Evolutionary conservation across 2,113 vertebrate species (phyloP).

Genomic region (Chamaetylas fuelleborni): DNA sequence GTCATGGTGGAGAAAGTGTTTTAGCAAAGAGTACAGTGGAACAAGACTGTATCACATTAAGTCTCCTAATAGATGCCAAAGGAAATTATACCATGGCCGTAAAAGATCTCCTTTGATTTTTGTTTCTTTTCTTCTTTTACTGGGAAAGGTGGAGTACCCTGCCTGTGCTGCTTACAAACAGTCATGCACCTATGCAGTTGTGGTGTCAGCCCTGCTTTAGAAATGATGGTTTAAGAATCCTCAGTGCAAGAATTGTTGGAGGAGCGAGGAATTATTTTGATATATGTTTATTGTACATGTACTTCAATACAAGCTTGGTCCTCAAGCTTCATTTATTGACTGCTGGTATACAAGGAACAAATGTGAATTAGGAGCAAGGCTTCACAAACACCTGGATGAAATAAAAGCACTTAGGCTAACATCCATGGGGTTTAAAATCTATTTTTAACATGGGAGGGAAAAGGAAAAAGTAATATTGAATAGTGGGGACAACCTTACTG

Average conservation of each 20-base stretch:
- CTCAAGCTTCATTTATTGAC: not conserved
- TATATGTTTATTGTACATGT: not conserved
- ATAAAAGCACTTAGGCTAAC: not conserved
- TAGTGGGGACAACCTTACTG: rapidly evolving
- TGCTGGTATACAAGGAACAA: not conserved
- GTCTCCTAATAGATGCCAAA: not conserved
- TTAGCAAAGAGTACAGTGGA: not conserved
- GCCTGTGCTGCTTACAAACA: not conserved
- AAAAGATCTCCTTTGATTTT: not conserved
- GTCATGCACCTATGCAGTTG: not conserved
- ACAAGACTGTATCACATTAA: not conserved
- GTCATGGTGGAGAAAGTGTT: not conserved
- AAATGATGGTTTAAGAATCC: not conserved
- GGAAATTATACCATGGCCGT: not conserved
- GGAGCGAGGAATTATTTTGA: not conserved
- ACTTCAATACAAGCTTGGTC: not conserved
- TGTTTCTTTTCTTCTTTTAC: not conserved
- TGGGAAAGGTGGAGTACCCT: not conserved
- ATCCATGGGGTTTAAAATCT: not conserved
- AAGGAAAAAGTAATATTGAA: not conserved
- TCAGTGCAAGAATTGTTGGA: not conserved
- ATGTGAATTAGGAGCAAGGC: not conserved
- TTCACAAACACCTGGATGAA: not conserved
- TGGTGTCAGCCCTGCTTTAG: not conserved
- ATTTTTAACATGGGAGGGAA: not conserved